Base-by-base conservation (phyloP, 2,113 vertebrate genomes). In the Misgurnus anguillicaudatus region DNA sequence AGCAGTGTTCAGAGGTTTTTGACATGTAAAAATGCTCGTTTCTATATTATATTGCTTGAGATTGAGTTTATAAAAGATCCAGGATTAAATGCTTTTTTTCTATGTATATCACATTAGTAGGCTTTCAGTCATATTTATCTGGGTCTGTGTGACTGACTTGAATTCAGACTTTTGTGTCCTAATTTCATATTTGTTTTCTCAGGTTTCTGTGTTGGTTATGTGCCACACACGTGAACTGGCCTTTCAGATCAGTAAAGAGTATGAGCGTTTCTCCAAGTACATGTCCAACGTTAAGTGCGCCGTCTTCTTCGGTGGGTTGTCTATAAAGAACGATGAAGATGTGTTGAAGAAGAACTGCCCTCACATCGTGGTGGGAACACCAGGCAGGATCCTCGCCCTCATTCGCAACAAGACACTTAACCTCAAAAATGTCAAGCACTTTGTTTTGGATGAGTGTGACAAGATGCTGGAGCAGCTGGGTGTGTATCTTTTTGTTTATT, bases 171-270 rank as follows among this genome's bases (percentile, higher is more conserved):
- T 7, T 45, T 45, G 10, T n/a, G n/a, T n/a, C 19, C 39, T 48
- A 14, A 16, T 8, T 36, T 64, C 11, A 5, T 38, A 14, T 6
- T 8, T 78, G 9, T 36, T 13, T 38, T 63, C 8, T 6, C 78
- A 95, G 94, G 91, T 94, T 7, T 92, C 92, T n/a, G 95, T 95
- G 64, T 90, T 96, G 21, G 95, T 95, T 57, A 96, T 95, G 94
- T 95, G 95, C 83, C 95, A 96, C 85, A 96, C 94, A 0, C 89
- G 95, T 47, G 95, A 96, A 86, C 83, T 96, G 86, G 95, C 95
- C 66, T 96, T 96, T 89, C 95, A 96, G 89, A 96, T 95, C 87
- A 95, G 95, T 89, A 96, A 95, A 85, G 95, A 96, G 75, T 96
- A 96, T 0, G 94, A 96, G 86, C 92, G 95, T 66, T 96, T 96